Percentiles rank a stretch among this genome's conserved stretches.
Evolutionary conservation across 2,888 invertebrate genomes (phyloP).

Genomic region (Meganola albula): DNA sequence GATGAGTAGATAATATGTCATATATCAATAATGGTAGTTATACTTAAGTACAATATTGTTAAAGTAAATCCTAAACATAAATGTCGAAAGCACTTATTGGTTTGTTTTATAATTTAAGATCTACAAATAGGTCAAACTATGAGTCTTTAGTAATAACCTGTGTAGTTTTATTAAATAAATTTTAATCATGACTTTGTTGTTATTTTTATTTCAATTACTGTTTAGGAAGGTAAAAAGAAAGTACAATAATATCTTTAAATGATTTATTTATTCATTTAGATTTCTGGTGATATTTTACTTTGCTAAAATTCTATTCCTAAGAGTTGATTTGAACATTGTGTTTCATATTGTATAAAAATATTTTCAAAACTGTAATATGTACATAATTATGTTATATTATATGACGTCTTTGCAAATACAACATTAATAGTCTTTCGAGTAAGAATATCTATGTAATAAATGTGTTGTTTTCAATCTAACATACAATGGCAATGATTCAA

Average conservation of each 20-base stretch:
- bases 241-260: slow-evolving; percentile 26
- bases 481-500: slow-evolving; percentile 35
- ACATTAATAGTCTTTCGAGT: no score
- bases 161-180: slow-evolving; percentile 74
- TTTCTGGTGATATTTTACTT: slow-evolving; percentile 34
- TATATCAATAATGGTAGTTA: slow-evolving; percentile 62
- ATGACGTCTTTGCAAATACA: no score
- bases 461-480: no score
- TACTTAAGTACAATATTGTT: slow-evolving; percentile 75
- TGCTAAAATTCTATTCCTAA: slow-evolving; percentile 27
- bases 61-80: slow-evolving; percentile 53
- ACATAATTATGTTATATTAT: no score
- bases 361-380: background rate
- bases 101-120: slow-evolving; percentile 64
- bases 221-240: slow-evolving; percentile 28
- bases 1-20: slow-evolving; percentile 31
- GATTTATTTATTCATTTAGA: slow-evolving; percentile 40
- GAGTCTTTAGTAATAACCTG: slow-evolving; percentile 61
- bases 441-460: no score
- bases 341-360: slow-evolving; percentile 19
- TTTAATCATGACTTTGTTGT: slow-evolving; percentile 46
- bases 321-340: slow-evolving; percentile 25
- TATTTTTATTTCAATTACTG: slow-evolving; percentile 27
- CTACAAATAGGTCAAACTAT: slow-evolving; percentile 59
- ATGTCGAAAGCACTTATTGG: slow-evolving; percentile 60